A percentile compares a stretch with the other conserved stretches of the same genome.
These are phyloP conservation scores for Zosterops borbonicus DNA, from an alignment of 2,113 vertebrate genomes.

Conservation along the genomic window DNA sequence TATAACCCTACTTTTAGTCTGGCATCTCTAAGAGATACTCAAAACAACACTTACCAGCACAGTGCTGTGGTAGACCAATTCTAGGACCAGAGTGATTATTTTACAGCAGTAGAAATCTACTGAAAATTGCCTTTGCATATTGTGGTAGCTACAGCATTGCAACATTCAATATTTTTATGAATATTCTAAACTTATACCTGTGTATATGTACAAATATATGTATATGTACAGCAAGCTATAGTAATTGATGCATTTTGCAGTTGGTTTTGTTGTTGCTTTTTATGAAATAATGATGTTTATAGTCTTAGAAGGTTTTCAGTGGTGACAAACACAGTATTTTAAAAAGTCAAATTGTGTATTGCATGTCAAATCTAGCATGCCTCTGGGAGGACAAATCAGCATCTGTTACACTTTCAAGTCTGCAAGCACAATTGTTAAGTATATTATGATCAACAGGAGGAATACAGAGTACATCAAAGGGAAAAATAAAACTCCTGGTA, in stretches of 20 bases:
- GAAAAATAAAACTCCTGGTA: constrained; percentile 34
- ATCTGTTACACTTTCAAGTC: constrained; percentile 13
- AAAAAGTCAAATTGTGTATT: background rate
- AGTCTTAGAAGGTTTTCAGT: constrained; percentile 23
- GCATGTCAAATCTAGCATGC: constrained; percentile 32
- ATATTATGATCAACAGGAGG: constrained; percentile 39
- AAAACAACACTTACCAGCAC: background rate
- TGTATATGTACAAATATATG: background rate
- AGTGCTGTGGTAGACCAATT: background rate
- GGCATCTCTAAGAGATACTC: background rate
- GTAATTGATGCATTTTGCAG: rapidly evolving
- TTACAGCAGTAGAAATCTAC: background rate
- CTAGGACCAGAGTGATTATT: background rate
- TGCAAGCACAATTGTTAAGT: constrained; percentile 31
- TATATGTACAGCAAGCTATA: background rate
- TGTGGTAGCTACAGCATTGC: background rate
- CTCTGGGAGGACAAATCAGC: constrained; percentile 57
- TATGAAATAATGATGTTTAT: constrained; percentile 15
- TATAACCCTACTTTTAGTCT: background rate
- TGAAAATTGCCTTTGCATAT: background rate
- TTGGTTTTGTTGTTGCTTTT: background rate
- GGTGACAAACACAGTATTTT: constrained; percentile 19
- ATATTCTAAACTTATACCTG: background rate
- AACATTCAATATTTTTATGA: background rate
- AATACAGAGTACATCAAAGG: constrained; percentile 30